phyloP scores from a whole-genome alignment of 2,797 vertebrate species.

The Xyrichtys novacula region DNA sequence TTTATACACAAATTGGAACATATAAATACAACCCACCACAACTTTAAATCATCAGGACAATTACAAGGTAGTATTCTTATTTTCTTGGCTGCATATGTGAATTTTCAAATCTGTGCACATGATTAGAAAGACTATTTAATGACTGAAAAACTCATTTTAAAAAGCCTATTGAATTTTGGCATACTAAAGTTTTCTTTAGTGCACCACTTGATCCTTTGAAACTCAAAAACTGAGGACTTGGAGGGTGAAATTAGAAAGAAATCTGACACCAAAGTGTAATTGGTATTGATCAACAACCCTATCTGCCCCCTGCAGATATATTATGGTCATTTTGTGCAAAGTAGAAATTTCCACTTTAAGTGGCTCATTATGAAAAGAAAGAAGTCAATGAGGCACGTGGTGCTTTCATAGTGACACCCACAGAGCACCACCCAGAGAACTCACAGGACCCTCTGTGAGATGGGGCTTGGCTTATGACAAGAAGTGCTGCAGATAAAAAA shows the following conservation, averaged over 20 bases:
- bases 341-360: constrained; percentile 17
- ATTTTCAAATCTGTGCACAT: neutral
- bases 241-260: constrained; percentile 19
- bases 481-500: neutral
- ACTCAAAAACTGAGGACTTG: neutral
- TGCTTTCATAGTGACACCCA: constrained; percentile 19
- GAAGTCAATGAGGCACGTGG: constrained; percentile 19
- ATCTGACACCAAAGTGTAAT: constrained; percentile 11
- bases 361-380: constrained; percentile 13
- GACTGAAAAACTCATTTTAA: neutral
- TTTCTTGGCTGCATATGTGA: neutral
- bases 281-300: constrained; percentile 41
- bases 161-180: neutral
- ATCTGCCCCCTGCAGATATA: constrained; percentile 31
- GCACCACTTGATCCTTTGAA: neutral
- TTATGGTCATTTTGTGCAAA: constrained; percentile 22
- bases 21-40: too few relatives aligned
- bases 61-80: neutral
- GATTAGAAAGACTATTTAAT: neutral
- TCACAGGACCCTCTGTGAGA: neutral
- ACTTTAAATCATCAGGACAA: neutral
- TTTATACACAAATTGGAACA: too few relatives aligned
- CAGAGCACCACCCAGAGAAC: constrained; percentile 20
- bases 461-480: constrained; percentile 3
- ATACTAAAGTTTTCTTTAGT: constrained; percentile 7